phyloP scores from a whole-genome alignment of 2,113 vertebrate species.

The Ptilorrhoa leucosticta region DNA sequence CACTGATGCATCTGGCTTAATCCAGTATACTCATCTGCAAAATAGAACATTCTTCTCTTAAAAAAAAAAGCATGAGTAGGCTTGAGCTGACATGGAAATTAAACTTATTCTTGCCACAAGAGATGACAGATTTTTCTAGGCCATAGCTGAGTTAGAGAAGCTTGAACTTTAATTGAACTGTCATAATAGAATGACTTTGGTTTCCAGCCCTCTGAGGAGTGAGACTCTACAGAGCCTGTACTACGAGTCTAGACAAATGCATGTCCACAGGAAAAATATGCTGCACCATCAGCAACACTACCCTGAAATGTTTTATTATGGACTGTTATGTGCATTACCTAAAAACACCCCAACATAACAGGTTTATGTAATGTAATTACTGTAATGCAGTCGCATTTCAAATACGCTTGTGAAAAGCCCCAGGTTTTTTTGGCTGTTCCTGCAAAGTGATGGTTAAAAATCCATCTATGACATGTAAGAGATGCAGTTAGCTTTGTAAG shows the following conservation, averaged over 20 bases:
- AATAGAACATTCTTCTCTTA: neutral
- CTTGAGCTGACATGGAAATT: neutral
- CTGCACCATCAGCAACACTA: neutral
- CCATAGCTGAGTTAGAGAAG: neutral
- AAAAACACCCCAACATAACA: neutral
- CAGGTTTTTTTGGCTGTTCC: neutral
- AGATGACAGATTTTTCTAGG: neutral
- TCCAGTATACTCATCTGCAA: neutral
- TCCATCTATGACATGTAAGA: neutral
- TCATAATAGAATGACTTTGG: neutral
- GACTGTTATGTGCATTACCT: neutral
- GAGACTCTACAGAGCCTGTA: neutral
- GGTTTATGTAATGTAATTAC: neutral
- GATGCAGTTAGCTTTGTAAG: neutral
- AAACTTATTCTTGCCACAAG: neutral
- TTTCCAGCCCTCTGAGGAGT: neutral
- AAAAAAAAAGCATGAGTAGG: neutral
- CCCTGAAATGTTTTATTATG: neutral
- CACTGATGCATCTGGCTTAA: neutral
- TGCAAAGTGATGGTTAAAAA: neutral
- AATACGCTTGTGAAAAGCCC: neutral
- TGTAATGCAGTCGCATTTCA: neutral
- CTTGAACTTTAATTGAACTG: neutral
- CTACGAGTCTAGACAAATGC: accelerated
- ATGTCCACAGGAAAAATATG: neutral